A percentile compares a stretch with the other conserved stretches of the same genome.
phyloP scores from a whole-genome alignment of 2,888 invertebrate species.

The Latrodectus hesperus region DNA sequence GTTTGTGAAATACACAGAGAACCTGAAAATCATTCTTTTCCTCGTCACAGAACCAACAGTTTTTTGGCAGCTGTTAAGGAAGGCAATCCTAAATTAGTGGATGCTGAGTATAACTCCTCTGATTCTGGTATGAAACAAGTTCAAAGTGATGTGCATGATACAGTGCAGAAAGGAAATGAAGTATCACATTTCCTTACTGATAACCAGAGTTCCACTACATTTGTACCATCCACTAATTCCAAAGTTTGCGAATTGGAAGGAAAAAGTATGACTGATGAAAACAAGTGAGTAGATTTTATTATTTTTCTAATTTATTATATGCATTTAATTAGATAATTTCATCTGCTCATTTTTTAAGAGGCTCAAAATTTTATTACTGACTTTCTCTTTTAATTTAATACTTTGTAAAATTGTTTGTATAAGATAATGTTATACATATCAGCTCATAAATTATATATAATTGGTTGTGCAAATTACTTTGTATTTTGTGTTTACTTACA shows the following conservation, averaged over 20 bases:
- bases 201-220: constrained; percentile 14
- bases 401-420: too few relatives aligned
- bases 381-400: too few relatives aligned
- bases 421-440: too few relatives aligned
- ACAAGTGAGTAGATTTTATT: constrained; percentile 26
- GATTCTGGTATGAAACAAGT: constrained; percentile 21
- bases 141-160: constrained; percentile 1
- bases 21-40: constrained; percentile 47
- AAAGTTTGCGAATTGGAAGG: constrained; percentile 17
- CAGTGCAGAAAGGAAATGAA: constrained; percentile 8
- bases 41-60: constrained; percentile 65
- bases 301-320: too few relatives aligned
- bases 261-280: constrained; percentile 31
- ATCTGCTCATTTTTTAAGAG: too few relatives aligned
- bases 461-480: too few relatives aligned
- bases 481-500: too few relatives aligned
- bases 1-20: constrained; percentile 54
- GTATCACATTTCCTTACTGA: constrained; percentile 13
- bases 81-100: constrained; percentile 56
- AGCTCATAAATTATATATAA: too few relatives aligned
- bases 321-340: too few relatives aligned
- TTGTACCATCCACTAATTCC: neutral
- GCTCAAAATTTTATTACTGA: neutral
- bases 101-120: constrained; percentile 30
- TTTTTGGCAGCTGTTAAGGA: constrained; percentile 65